phyloP scores from a whole-genome alignment of 2,797 vertebrate genomes.

The Pelobates cultripes region DNA sequence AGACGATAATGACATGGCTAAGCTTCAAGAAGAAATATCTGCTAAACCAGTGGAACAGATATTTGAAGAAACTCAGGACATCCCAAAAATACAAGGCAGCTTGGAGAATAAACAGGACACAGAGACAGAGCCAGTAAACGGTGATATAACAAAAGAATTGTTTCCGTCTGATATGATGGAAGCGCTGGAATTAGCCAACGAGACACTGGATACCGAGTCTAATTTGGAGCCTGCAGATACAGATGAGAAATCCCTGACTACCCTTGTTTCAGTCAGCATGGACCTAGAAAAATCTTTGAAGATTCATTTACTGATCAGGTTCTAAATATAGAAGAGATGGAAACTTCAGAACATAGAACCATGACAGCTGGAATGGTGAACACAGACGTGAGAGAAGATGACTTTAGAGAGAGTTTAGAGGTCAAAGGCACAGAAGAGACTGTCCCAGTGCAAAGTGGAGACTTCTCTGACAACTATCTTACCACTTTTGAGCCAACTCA shows the following conservation, averaged over 20 bases:
- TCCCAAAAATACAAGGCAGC: not conserved
- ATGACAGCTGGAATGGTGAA: conserved; percentile 49
- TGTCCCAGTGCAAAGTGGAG: conserved; percentile 57
- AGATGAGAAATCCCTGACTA: conserved; percentile 61
- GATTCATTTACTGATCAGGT: conserved; percentile 65
- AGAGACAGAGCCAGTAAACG: conserved; percentile 70
- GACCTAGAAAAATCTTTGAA: conserved; percentile 66
- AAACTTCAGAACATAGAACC: conserved; percentile 53
- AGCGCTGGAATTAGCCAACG: conserved; percentile 65
- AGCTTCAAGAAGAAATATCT: conserved; percentile 54
- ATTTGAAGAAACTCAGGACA: conserved; percentile 19
- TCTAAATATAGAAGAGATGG: conserved; percentile 62
- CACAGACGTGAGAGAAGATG: conserved; percentile 49
- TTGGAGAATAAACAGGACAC: conserved; percentile 60
- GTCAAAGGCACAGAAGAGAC: conserved; percentile 57
- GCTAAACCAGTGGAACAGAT: conserved; percentile 43
- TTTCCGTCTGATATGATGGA: conserved; percentile 49
- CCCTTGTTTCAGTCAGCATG: conserved; percentile 59
- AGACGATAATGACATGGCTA: conserved; percentile 42
- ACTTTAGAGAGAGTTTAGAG: conserved; percentile 60
- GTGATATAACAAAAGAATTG: conserved; percentile 69
- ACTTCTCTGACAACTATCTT: conserved; percentile 64
- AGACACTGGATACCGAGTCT: conserved; percentile 65
- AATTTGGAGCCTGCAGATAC: conserved; percentile 64
- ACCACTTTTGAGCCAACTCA: conserved; percentile 60